phyloP scores from a whole-genome alignment of 1,140 invertebrate species.

The Gryon sp. region DNA sequence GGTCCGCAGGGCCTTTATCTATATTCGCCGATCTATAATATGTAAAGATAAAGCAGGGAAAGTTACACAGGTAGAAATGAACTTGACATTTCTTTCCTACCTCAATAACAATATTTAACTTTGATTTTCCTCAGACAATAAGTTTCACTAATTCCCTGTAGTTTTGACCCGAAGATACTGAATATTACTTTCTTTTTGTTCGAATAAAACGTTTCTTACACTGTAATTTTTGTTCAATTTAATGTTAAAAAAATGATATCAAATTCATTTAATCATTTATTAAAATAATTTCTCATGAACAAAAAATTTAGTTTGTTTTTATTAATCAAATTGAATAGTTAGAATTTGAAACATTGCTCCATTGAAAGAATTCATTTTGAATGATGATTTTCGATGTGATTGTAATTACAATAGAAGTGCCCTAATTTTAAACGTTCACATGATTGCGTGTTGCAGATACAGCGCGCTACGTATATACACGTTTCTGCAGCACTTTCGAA shows the following conservation, averaged over 20 bases:
- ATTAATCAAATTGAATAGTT: no score
- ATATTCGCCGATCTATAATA: constrained; percentile 16
- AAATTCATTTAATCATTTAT: no score
- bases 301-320: no score
- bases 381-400: constrained; percentile 31
- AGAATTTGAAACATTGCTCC: no score
- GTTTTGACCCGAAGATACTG: background rate
- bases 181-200: background rate
- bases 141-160: constrained; percentile 1
- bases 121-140: constrained; percentile 8
- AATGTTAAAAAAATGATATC: no score
- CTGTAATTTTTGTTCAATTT: no score
- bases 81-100: constrained; percentile 28
- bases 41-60: constrained; percentile 4
- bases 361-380: background rate
- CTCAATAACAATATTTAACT: constrained; percentile 7
- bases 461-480: background rate
- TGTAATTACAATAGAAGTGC: constrained; percentile 34
- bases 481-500: constrained; percentile 34
- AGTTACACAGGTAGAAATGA: constrained; percentile 26
- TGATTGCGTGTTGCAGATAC: constrained; percentile 5
- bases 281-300: no score
- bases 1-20: no score
- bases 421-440: constrained; percentile 36
- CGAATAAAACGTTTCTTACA: background rate